phyloP scores from a whole-genome alignment of 2,797 vertebrate species.

The Limnodromus scolopaceus region DNA sequence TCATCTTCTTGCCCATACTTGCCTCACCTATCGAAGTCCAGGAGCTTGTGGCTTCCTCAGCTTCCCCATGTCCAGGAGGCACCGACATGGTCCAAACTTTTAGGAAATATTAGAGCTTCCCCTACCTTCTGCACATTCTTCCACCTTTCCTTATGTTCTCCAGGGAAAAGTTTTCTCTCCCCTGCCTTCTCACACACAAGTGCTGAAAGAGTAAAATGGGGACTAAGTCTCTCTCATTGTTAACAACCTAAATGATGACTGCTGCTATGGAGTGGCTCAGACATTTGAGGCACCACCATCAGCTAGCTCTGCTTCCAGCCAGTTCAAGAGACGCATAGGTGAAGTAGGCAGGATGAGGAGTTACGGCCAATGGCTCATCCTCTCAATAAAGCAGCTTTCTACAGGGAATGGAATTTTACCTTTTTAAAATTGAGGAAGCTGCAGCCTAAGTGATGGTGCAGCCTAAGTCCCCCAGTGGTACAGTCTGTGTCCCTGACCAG shows the following conservation, averaged over 20 bases:
- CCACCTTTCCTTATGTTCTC: not conserved
- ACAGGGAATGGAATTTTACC: not conserved
- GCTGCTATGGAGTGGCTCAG: not conserved
- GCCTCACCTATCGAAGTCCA: not conserved
- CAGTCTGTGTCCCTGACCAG: not conserved
- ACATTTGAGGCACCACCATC: not conserved
- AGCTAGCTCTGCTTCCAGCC: not conserved
- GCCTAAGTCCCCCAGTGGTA: not conserved
- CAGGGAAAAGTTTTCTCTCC: not conserved
- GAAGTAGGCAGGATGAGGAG: not conserved
- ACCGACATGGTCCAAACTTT: accelerated
- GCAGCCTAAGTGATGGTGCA: not conserved
- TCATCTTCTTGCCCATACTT: not conserved
- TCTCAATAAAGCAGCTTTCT: not conserved
- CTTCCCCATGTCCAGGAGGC: not conserved
- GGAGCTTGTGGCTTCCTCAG: not conserved
- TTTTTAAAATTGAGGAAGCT: not conserved
- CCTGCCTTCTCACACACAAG: not conserved
- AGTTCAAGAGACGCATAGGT: not conserved
- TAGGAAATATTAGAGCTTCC: not conserved
- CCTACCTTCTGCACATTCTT: not conserved
- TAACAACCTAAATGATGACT: not conserved
- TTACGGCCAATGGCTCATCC: not conserved
- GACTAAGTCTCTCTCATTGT: not conserved
- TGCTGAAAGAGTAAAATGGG: not conserved